These are phyloP conservation scores for Manis crassicaudata DNA, from an alignment of 2,797 vertebrate species.

Conservation along the genomic window DNA sequence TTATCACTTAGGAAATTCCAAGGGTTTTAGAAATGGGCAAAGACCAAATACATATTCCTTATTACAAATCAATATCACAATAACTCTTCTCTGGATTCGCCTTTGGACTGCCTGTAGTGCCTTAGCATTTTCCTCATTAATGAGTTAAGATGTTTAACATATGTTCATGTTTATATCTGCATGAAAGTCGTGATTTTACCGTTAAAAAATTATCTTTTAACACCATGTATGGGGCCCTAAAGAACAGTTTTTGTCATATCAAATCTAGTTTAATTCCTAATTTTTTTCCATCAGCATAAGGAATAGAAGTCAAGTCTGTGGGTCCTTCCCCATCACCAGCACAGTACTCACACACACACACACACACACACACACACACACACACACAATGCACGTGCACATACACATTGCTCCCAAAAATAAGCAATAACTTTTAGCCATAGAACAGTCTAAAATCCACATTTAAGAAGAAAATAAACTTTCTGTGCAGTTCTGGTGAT, in stretches of 20 bases:
- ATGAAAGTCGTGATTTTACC: neutral
- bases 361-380: neutral
- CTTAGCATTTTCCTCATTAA: slow-evolving; percentile 17
- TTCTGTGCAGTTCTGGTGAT: neutral
- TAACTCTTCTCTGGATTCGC: neutral
- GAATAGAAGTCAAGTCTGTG: neutral
- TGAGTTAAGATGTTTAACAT: neutral
- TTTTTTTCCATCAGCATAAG: neutral
- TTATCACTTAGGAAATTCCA: neutral
- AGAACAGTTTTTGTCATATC: neutral
- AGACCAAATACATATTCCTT: neutral
- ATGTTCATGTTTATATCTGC: neutral
- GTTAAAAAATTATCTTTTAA: neutral
- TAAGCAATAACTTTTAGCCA: neutral
- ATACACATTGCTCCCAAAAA: neutral
- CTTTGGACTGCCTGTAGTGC: neutral
- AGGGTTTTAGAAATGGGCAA: neutral
- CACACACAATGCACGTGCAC: neutral
- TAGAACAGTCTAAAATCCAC: neutral
- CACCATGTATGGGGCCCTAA: neutral
- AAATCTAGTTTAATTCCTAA: slow-evolving; percentile 9
- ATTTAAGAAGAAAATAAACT: neutral
- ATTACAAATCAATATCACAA: neutral
- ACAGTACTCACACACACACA: neutral
- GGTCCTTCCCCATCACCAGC: rapidly evolving